Evolutionary conservation across 2,113 vertebrate species (phyloP), one percentile per base, ranked within the genome.

Genomic region (Solea solea): DNA sequence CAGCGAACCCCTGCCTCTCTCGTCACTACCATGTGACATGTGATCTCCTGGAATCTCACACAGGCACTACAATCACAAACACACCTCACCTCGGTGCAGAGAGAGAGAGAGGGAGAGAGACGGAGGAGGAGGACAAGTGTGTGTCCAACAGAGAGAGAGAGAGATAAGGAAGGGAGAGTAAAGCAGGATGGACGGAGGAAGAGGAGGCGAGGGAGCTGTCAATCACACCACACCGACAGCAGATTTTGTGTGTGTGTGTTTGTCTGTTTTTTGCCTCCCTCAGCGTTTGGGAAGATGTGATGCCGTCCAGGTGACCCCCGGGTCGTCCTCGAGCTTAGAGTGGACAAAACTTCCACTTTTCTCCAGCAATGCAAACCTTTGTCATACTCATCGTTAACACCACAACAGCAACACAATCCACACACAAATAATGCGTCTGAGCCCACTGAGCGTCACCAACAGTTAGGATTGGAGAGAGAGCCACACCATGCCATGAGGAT

Each of bases 41-140:
- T 90, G 90, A 91, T 87, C 90, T 86, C 80, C 84, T 86, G 90
- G 91, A 91, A 92, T 92, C 87, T 92, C 92, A 89, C 92, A 92
- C 71, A 59, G 77, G 77, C 84, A 82, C 80, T 72, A 87, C 88
- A 89, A 90, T 91, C 88, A 89, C 86, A 92, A 89, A 90, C 85
- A 69, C 86, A 61, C 79, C 88, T 92, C 89, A 85, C 75, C 81
- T 86, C 83, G 15, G 73, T 58, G 68, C 51, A 50, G 58, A 58
- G 76, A 63, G 54, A 2, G 13, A 49, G 74, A 61, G 52, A 42
- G 68, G 54, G 3, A 3, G 46, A 34, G 3, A 63, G 54, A 2
- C 13, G 49, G 74, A 61, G 52, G 55, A 69, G 62, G 3, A 48
- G 48, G 49, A 54, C 52, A 12, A 56, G 34, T 34, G 54, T 34